phyloP scores from a whole-genome alignment of 2,888 invertebrate genomes.

The Torymus auratus region DNA sequence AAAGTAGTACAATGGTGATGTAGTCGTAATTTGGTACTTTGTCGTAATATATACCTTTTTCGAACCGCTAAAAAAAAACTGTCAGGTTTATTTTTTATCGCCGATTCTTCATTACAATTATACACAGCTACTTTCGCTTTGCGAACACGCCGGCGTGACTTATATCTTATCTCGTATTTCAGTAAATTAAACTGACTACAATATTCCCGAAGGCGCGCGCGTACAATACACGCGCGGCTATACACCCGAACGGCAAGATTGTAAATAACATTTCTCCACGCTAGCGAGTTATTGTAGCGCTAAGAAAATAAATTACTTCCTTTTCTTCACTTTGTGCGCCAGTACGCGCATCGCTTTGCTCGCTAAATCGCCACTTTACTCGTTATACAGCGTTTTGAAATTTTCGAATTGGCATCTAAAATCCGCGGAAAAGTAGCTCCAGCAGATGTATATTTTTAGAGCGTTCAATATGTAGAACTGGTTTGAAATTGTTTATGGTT shows the following conservation, averaged over 20 bases:
- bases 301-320: slow-evolving; percentile 40
- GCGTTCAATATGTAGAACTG: too few relatives aligned
- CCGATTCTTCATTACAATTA: slow-evolving; percentile 13
- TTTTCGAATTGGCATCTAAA: too few relatives aligned
- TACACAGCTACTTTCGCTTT: slow-evolving; percentile 9
- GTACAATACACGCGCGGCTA: background rate
- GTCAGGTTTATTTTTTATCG: background rate
- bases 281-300: slow-evolving; percentile 35
- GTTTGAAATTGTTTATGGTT: too few relatives aligned
- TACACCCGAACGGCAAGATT: slow-evolving; percentile 22
- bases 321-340: background rate
- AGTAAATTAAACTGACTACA: slow-evolving; percentile 42
- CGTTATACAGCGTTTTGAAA: too few relatives aligned
- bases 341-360: too few relatives aligned
- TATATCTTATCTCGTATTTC: slow-evolving; percentile 40
- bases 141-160: slow-evolving; percentile 23
- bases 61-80: too few relatives aligned
- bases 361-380: too few relatives aligned
- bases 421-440: too few relatives aligned
- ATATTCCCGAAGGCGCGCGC: slow-evolving; percentile 1
- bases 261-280: slow-evolving; percentile 41
- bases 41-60: too few relatives aligned
- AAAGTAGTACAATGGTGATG: too few relatives aligned
- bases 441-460: too few relatives aligned
- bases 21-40: too few relatives aligned